Conservation (phyloP, 2,113 vertebrate genomes). For the Pantherophis guttatus region DNA sequence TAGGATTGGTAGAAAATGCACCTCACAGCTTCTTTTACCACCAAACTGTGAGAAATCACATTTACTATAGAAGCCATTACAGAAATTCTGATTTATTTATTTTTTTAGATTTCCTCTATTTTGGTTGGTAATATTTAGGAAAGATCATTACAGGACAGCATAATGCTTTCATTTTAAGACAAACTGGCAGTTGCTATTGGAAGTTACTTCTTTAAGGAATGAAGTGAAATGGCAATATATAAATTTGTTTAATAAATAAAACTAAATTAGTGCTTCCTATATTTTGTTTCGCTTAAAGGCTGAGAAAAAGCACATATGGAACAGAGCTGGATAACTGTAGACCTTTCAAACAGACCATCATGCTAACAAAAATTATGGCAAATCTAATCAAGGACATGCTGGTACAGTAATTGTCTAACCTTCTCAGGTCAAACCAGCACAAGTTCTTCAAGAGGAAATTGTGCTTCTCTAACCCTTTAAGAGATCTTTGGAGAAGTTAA, state of each 20-base stretch:
- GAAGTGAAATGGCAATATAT: neutral
- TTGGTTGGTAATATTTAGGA: neutral
- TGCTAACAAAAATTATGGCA: slow-evolving; percentile 48
- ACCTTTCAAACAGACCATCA: slow-evolving; percentile 15
- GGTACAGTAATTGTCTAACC: slow-evolving; percentile 54
- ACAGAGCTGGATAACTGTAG: slow-evolving; percentile 53
- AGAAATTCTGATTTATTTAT: neutral
- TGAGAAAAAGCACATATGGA: neutral
- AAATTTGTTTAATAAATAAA: neutral
- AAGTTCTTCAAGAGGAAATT: slow-evolving; percentile 56
- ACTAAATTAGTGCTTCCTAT: neutral
- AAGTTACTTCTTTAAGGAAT: neutral
- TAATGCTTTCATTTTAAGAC: neutral
- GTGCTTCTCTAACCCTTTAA: slow-evolving; percentile 41
- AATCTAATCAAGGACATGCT: slow-evolving; percentile 55
- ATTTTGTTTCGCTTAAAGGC: slow-evolving; percentile 8
- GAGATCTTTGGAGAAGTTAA: slow-evolving; percentile 55
- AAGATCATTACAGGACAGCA: neutral
- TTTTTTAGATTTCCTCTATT: neutral
- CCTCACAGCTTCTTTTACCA: neutral
- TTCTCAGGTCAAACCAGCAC: slow-evolving; percentile 48
- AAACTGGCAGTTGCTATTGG: neutral
- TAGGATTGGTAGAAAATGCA: neutral
- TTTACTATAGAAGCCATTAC: neutral
- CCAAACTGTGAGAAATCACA: neutral